Percentiles rank a stretch among this genome's conserved stretches.
phyloP scores from a whole-genome alignment of 2,113 vertebrate genomes.

The Aptenodytes forsteri region DNA sequence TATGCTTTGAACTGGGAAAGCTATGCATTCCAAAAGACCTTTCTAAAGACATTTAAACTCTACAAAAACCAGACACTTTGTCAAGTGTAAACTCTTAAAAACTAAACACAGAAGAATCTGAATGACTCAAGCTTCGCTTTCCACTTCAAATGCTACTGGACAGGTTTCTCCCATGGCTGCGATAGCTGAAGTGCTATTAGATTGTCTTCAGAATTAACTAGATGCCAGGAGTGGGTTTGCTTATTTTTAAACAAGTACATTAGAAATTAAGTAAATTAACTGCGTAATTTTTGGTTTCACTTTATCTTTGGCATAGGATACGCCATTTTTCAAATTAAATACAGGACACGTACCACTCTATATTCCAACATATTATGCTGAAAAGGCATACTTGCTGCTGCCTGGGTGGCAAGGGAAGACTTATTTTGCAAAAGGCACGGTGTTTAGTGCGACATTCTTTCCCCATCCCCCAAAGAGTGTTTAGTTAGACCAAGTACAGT shows the following conservation, averaged over 20 bases:
- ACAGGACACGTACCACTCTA: background rate
- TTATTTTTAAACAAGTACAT: background rate
- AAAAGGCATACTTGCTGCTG: conserved; percentile 33
- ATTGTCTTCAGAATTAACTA: background rate
- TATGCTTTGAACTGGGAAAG: background rate
- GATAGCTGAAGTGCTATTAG: conserved; percentile 23
- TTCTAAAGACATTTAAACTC: conserved; percentile 22
- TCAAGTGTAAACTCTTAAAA: conserved; percentile 14
- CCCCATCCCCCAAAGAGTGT: background rate
- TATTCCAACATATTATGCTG: background rate
- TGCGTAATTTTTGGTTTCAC: background rate
- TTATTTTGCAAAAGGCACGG: conserved; percentile 13
- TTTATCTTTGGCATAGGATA: conserved; percentile 14
- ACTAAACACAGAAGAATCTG: conserved; percentile 10
- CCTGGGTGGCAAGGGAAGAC: conserved; percentile 38
- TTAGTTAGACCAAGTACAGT: conserved; percentile 76
- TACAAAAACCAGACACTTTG: background rate
- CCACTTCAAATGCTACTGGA: conserved; percentile 27
- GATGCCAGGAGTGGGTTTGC: background rate
- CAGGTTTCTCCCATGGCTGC: background rate
- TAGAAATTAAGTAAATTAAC: conserved; percentile 18
- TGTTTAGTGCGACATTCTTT: conserved; percentile 19
- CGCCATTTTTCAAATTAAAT: background rate
- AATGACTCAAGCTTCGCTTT: conserved; percentile 4
- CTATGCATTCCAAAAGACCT: background rate